Evolutionary conservation across 2,113 vertebrate species (phyloP).

Genomic region (Neodon shergylaensis): DNA sequence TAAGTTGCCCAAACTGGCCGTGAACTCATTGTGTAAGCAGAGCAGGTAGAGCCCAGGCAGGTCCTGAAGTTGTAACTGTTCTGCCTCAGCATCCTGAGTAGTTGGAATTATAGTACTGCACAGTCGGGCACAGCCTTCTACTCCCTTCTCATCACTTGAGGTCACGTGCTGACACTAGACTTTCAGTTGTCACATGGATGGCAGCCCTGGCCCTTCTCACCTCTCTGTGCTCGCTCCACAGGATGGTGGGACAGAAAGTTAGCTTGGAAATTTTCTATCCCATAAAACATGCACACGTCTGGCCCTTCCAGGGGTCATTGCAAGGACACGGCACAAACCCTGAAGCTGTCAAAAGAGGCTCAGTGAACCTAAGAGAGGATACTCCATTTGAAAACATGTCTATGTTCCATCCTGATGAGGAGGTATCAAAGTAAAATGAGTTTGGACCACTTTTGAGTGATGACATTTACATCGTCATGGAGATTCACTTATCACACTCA

Average conservation of each 20-base stretch:
- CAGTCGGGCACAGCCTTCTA: not conserved
- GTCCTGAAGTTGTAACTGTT: not conserved
- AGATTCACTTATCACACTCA: slow-evolving; percentile 53
- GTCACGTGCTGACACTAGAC: not conserved
- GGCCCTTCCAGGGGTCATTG: not conserved
- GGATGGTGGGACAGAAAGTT: not conserved
- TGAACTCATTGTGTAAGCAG: not conserved
- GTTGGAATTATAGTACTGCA: not conserved
- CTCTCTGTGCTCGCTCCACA: not conserved
- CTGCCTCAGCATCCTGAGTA: not conserved
- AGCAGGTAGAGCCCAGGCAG: not conserved
- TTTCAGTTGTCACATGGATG: not conserved
- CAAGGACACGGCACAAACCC: not conserved
- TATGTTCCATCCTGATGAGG: slow-evolving; percentile 2
- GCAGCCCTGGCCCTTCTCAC: not conserved
- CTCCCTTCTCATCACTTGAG: not conserved
- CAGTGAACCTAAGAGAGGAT: slow-evolving; percentile 38
- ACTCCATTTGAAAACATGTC: slow-evolving; percentile 52
- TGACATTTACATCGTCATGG: slow-evolving; percentile 7
- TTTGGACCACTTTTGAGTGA: slow-evolving; percentile 19
- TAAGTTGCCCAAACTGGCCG: not conserved
- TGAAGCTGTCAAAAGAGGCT: not conserved
- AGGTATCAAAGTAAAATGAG: slow-evolving; percentile 41
- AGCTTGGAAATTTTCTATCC: not conserved
- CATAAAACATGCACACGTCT: not conserved